Percentiles rank a stretch among this genome's conserved stretches.
Evolutionary conservation across 2,797 vertebrate species (phyloP).

Genomic region (Pseudochirops cupreus): DNA sequence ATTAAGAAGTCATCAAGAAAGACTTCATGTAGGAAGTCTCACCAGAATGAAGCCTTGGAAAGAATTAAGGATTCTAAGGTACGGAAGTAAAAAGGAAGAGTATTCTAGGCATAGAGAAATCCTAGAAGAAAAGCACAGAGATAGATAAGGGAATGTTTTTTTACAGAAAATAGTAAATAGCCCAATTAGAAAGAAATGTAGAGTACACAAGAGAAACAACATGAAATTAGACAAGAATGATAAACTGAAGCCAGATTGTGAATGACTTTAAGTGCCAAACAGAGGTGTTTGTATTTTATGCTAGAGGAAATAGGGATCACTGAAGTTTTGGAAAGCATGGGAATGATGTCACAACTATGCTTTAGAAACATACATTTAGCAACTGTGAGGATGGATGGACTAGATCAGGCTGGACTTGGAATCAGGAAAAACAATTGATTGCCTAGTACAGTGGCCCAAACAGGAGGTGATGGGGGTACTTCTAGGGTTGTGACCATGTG

Average conservation of each 20-base stretch:
- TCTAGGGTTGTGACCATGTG: neutral
- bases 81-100: neutral
- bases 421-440: neutral
- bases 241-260: neutral
- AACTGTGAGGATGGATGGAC: neutral
- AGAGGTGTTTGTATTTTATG: neutral
- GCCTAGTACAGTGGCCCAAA: neutral
- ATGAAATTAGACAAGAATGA: neutral
- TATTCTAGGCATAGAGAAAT: neutral
- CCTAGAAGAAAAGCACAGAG: neutral
- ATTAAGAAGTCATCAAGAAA: neutral
- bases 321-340: neutral
- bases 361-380: neutral
- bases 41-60: neutral
- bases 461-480: neutral
- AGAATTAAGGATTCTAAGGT: neutral
- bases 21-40: neutral
- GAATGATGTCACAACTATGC: neutral
- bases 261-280: neutral
- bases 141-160: neutral
- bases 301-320: neutral
- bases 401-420: neutral
- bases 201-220: neutral
- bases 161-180: neutral
- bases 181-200: neutral